Evolutionary conservation across 2,113 vertebrate genomes (phyloP), one percentile per base, ranked within the genome.

Genomic region (Aplodontia rufa): DNA sequence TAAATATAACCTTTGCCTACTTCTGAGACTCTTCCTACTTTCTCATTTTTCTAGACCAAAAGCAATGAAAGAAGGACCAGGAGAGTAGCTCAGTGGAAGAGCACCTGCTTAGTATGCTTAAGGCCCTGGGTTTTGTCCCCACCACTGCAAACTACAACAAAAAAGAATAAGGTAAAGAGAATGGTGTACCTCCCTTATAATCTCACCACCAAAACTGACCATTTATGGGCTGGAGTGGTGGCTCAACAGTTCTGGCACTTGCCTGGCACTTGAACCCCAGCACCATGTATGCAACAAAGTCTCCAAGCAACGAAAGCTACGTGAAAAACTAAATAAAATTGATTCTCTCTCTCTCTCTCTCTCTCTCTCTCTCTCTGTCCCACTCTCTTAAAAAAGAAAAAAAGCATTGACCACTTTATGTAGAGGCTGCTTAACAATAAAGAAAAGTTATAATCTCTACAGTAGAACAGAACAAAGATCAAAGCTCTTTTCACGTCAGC

Each of bases 21-120:
- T 51, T 84, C 51, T 71, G 71, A 92, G 37, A 14, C 47, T 82
- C 69, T n/a, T 40, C n/a, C 35, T 81, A 51, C 40, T 74, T 80
- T 75, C 22, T 83, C 47, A 69, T 81, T 85, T 97, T 55, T 85
- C 66, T 92, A 26, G 80, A 85, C 14, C 40, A 71, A 49, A 69
- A 95, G 47, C 47, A 69, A 55, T 17, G 17, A 47, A 35, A 66
- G 17, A 40, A 58, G 49, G 22, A 51, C 22, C 37, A 24, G 24
- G n/a, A 58, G 51, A 28, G n/a, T 37, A 78, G 62, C 62, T 66
- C 32, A 66, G 62, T 66, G 62, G 32, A 35, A 66, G 28, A 35
- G 32, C 24, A 10, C 20, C 37, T 16, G 40, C 40, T 49, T 24
- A 19, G 32, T 78, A n/a, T 32, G 10, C 19, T 5, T 9, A 51